Evolutionary conservation across 2,113 vertebrate genomes (phyloP).

Genomic region (Ameiurus melas): DNA sequence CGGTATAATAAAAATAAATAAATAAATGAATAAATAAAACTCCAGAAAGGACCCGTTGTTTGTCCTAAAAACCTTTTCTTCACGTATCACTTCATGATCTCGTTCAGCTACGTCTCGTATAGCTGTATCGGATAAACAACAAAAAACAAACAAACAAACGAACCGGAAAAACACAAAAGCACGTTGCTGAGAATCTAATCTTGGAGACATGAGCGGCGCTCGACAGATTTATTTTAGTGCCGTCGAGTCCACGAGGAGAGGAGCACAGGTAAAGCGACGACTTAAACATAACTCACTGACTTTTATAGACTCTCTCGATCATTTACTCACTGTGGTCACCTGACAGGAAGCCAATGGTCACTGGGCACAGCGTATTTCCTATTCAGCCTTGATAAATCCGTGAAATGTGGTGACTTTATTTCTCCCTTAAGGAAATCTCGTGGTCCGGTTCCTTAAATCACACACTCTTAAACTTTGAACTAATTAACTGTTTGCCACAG

Average conservation of each 20-base stretch:
- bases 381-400: constrained; percentile 58
- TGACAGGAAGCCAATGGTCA: constrained; percentile 64
- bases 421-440: constrained; percentile 60
- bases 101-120: neutral
- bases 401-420: constrained; percentile 56
- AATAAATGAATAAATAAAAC: neutral
- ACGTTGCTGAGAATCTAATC: constrained; percentile 36
- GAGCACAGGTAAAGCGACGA: constrained; percentile 29
- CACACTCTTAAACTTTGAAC: constrained; percentile 34
- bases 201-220: constrained; percentile 9
- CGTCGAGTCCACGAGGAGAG: constrained; percentile 29
- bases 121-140: neutral
- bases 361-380: constrained; percentile 49
- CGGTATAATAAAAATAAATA: neutral
- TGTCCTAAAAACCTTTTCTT: constrained; percentile 21
- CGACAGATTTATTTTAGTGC: constrained; percentile 35
- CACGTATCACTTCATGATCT: neutral
- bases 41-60: neutral
- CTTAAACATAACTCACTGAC: constrained; percentile 44
- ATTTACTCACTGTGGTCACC: constrained; percentile 61
- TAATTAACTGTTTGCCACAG: neutral
- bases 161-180: neutral
- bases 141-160: neutral
- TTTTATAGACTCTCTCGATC: constrained; percentile 64
- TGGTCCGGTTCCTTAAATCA: constrained; percentile 36